Percentiles rank a stretch among this genome's conserved stretches.
phyloP scores from a whole-genome alignment of 2,797 vertebrate genomes.

The Loriculus beryllinus region DNA sequence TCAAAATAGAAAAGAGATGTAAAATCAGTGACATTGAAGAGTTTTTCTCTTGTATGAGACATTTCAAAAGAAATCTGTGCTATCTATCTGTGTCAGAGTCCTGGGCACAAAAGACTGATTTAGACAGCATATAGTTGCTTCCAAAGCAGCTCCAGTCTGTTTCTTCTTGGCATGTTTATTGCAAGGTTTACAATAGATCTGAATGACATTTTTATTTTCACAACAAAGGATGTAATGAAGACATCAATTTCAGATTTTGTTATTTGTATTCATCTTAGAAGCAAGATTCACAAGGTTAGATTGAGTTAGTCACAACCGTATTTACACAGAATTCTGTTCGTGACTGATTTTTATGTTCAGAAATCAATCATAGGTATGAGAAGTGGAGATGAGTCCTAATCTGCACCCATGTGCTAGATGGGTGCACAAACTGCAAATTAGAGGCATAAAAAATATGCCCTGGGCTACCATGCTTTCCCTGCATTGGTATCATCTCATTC shows the following conservation, averaged over 20 bases:
- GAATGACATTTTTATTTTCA: conserved; percentile 39
- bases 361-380: conserved; percentile 27
- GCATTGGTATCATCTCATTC: not conserved
- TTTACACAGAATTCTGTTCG: conserved; percentile 5
- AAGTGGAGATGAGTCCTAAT: not conserved
- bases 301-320: not conserved
- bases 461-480: not conserved
- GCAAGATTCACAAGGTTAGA: not conserved
- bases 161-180: not conserved
- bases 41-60: conserved; percentile 44
- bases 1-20: conserved; percentile 37
- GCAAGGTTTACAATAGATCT: conserved; percentile 3
- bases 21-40: conserved; percentile 50
- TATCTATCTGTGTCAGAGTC: conserved; percentile 36
- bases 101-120: not conserved
- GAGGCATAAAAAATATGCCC: not conserved
- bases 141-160: not conserved
- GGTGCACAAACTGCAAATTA: conserved; percentile 6
- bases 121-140: not conserved
- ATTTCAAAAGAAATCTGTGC: conserved; percentile 54
- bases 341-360: conserved; percentile 36
- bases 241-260: conserved; percentile 19
- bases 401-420: not conserved
- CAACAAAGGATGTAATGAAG: conserved; percentile 37
- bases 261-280: conserved; percentile 37